Evolutionary conservation across 2,113 vertebrate species (phyloP), one percentile per base, ranked within the genome.

Genomic region (Maccullochella peelii): DNA sequence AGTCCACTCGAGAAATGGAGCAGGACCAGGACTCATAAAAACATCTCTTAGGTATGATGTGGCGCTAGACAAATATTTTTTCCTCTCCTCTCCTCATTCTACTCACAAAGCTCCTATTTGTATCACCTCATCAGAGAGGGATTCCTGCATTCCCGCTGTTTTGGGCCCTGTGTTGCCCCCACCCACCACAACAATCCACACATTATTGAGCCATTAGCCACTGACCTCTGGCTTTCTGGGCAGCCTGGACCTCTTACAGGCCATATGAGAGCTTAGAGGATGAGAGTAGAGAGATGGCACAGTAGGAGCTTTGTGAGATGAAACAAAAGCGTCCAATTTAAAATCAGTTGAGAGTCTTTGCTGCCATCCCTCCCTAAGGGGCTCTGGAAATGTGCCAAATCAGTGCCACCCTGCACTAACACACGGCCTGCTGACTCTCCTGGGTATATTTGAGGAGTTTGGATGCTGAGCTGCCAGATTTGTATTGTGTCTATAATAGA

Each of bases 321-420:
- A 84, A 82, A 94, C 90, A 93, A 94, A 93, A 85, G 86, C 1
- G 70, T 89, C 88, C 83, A 92, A 92, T 92, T 88, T 87, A 92
- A 84, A 84, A 82, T 49, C 73, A 57, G 63, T 25, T 21, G 33
- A 66, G 40, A 70, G 40, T 59, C 59, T 69, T 63, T 84, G 70
- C 66, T 75, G 68, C 21, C 36, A 4, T 78, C n/a, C 33, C 16
- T 59, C 57, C 49, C 80, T 50, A 42, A 62, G 57, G 72, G 67
- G 30, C 55, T 73, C 33, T 83, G 82, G 79, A 77, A 0, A 25
- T 58, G n/a, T 54, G 68, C 74, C 89, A 88, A 47, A 77, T 55
- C 21, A n/a, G 63, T 36, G 71, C 49, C 71, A 73, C 83, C 73
- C 79, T 78, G 27, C 6, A 33, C 33, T 33, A 8, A 68, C 21